phyloP scores from a whole-genome alignment of 37 sponge, comb jelly and placozoan species.

The Cliona cf. orientalis region DNA sequence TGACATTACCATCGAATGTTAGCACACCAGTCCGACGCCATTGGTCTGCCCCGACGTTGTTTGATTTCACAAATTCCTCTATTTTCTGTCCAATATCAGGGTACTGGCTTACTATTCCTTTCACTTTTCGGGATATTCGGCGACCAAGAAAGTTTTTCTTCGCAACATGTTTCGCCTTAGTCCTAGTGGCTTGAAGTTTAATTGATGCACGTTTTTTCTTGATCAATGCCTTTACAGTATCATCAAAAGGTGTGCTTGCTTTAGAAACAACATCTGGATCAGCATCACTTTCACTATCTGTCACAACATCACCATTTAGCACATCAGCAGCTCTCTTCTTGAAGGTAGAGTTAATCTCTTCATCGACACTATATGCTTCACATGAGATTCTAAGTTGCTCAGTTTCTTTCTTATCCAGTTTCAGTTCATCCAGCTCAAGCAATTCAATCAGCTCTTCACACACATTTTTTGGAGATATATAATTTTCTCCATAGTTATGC shows the following conservation, averaged over 20 bases:
- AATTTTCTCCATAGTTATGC: no score
- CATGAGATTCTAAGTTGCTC: no score
- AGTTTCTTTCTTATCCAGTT: no score
- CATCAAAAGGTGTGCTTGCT: background rate
- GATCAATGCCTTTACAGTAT: background rate
- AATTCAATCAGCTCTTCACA: no score
- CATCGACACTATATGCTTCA: no score
- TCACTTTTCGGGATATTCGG: background rate
- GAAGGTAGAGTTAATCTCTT: no score
- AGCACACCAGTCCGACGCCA: constrained; percentile 34
- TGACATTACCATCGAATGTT: constrained; percentile 35
- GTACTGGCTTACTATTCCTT: background rate
- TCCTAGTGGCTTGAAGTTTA: background rate
- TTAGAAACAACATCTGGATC: no score
- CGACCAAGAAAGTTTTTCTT: constrained; percentile 18
- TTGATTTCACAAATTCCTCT: background rate
- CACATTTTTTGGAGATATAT: no score
- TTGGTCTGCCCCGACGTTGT: constrained; percentile 24
- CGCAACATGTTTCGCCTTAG: background rate
- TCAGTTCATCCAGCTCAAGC: no score
- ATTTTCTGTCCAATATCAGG: constrained; percentile 37
- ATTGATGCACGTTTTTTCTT: background rate
- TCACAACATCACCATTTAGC: constrained; percentile 26
- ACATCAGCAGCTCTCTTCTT: background rate
- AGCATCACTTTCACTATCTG: constrained; percentile 25